phyloP scores from a whole-genome alignment of 30 jellyfish, hydroid and myxozoan genomes.

The Aurelia sp. region DNA sequence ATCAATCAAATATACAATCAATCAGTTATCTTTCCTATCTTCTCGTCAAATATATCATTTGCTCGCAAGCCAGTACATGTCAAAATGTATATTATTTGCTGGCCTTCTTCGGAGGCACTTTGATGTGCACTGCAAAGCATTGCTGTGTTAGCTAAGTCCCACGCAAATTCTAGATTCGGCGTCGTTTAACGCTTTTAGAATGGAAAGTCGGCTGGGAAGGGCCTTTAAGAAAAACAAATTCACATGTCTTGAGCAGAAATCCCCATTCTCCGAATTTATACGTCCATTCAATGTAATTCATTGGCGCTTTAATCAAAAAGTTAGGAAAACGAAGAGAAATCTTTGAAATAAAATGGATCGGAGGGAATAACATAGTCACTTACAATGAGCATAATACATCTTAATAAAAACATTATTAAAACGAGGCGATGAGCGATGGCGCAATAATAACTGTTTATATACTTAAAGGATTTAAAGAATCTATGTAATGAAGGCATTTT shows the following conservation, averaged over 20 bases:
- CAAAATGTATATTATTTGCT: too few relatives aligned
- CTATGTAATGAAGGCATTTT: constrained; percentile 73
- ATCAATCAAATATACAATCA: too few relatives aligned
- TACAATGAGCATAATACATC: constrained; percentile 73
- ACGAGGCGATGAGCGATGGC: constrained; percentile 72
- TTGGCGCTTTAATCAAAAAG: constrained; percentile 81
- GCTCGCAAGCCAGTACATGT: too few relatives aligned
- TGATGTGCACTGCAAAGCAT: neutral
- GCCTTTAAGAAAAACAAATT: constrained; percentile 48
- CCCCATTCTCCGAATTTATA: constrained; percentile 51
- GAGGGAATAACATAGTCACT: constrained; percentile 49
- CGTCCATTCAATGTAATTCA: constrained; percentile 55
- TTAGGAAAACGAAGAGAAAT: constrained; percentile 47
- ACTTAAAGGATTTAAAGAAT: constrained; percentile 76
- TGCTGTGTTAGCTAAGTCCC: constrained; percentile 18
- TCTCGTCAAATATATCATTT: too few relatives aligned
- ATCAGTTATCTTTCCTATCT: too few relatives aligned
- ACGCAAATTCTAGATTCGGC: constrained; percentile 46
- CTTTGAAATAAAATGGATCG: constrained; percentile 64
- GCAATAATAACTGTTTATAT: constrained; percentile 78
- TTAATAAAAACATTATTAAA: constrained; percentile 70
- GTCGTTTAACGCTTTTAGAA: constrained; percentile 54
- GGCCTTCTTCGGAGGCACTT: neutral
- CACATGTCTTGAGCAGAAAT: constrained; percentile 67
- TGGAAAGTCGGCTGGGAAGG: constrained; percentile 42